Conservation (phyloP, 2,113 vertebrate species). For the Etia nguti region DNA sequence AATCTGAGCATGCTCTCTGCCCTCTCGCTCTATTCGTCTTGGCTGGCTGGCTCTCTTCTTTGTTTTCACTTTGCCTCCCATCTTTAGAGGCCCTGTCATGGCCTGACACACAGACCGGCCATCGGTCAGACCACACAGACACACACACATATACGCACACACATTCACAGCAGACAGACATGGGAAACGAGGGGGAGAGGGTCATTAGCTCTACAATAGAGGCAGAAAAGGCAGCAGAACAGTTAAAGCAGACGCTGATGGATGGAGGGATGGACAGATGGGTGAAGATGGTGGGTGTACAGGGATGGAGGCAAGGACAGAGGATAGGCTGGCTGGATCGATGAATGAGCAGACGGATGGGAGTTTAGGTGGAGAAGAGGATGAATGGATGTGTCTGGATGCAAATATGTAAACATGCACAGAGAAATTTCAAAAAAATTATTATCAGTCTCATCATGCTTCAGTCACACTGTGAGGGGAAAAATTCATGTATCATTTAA, state of each 20-base stretch:
- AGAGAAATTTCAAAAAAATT: not conserved
- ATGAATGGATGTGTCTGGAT: not conserved
- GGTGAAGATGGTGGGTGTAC: not conserved
- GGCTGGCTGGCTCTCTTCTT: constrained; percentile 12
- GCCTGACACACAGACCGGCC: constrained; percentile 34
- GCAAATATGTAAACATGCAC: not conserved
- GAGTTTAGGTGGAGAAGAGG: not conserved
- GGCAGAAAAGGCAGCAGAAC: constrained; percentile 12
- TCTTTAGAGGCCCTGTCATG: constrained; percentile 53
- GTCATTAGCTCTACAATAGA: constrained; percentile 44
- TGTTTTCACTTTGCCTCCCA: constrained; percentile 47
- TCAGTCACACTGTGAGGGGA: not conserved
- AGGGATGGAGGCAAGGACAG: not conserved
- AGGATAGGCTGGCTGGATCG: not conserved
- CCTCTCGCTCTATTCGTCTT: constrained; percentile 35
- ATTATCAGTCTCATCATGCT: not conserved
- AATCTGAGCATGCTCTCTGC: not conserved
- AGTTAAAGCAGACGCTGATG: constrained; percentile 19
- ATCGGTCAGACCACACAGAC: constrained; percentile 58
- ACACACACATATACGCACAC: not conserved
- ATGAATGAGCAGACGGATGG: not conserved
- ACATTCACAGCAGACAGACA: constrained; percentile 8
- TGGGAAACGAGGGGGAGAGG: constrained; percentile 46
- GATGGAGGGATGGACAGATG: not conserved
- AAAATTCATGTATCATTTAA: not conserved